Percentiles rank a stretch among this genome's conserved stretches.
phyloP scores from a whole-genome alignment of 2,113 vertebrate species.

The Eidolon helvum region DNA sequence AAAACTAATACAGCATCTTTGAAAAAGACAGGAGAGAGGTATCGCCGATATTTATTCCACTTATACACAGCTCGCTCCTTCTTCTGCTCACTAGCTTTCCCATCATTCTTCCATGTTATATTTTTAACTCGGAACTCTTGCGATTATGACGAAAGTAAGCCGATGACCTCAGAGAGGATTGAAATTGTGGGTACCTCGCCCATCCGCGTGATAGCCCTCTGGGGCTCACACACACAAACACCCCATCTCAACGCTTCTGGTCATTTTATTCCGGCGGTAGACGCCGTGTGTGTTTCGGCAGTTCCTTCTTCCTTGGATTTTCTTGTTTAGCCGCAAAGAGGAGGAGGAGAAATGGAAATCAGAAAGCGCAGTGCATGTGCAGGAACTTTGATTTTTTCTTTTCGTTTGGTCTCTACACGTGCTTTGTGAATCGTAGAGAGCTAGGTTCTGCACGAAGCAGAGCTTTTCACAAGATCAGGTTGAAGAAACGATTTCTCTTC shows the following conservation, averaged over 20 bases:
- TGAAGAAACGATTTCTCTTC: neutral
- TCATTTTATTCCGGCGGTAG: rapidly evolving
- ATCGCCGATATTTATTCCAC: no score
- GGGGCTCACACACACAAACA: no score
- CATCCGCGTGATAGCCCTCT: no score
- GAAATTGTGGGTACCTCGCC: no score
- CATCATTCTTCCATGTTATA: rapidly evolving
- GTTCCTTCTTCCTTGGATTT: neutral
- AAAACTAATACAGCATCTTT: no score
- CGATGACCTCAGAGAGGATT: neutral
- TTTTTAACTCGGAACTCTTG: neutral
- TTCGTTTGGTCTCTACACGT: neutral
- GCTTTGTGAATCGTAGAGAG: rapidly evolving
- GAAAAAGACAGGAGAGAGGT: neutral
- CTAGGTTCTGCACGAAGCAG: neutral
- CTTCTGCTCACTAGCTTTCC: no score
- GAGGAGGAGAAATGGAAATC: neutral
- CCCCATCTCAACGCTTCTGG: no score
- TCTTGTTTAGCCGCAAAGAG: neutral
- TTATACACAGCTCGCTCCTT: no score
- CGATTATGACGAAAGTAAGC: no score
- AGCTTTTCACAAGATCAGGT: neutral
- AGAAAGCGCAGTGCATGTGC: neutral
- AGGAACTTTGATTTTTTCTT: neutral
- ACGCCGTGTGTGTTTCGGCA: rapidly evolving